Percentiles rank a stretch among this genome's conserved stretches.
Conservation (phyloP, 2,797 vertebrate species). For the Pampus argenteus region DNA sequence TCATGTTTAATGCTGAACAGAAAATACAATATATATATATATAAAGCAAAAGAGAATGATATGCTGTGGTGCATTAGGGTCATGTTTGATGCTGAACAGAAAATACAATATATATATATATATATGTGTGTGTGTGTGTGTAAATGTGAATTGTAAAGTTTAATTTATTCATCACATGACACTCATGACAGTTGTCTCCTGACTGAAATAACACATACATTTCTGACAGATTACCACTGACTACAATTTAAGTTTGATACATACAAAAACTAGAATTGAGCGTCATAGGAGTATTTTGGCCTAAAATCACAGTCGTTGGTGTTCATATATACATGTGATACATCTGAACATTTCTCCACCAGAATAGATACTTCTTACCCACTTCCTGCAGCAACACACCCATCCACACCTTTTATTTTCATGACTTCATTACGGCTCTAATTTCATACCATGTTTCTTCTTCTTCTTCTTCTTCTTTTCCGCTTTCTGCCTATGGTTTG, state of each 20-base stretch:
- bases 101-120: too few relatives aligned
- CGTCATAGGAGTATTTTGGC: not conserved
- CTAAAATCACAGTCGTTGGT: not conserved
- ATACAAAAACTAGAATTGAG: not conserved
- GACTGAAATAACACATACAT: not conserved
- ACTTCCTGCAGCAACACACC: not conserved
- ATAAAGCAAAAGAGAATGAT: too few relatives aligned
- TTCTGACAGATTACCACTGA: not conserved
- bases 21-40: too few relatives aligned
- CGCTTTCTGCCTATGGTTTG: conserved; percentile 30
- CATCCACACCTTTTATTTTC: not conserved
- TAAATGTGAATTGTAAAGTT: conserved; percentile 36
- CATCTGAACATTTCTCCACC: not conserved
- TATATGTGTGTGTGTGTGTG: too few relatives aligned
- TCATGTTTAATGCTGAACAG: too few relatives aligned
- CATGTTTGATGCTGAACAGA: too few relatives aligned
- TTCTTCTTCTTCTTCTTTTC: conserved; percentile 17
- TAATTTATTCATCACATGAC: conserved; percentile 23
- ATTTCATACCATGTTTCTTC: conserved; percentile 1
- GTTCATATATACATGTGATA: not conserved
- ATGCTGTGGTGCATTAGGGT: too few relatives aligned
- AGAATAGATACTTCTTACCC: not conserved
- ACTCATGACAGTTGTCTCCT: not conserved
- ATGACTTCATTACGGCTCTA: not conserved
- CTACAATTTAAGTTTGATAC: not conserved